phyloP scores from a whole-genome alignment of 2,888 invertebrate genomes.

The Sceliomorpha sp. region DNA sequence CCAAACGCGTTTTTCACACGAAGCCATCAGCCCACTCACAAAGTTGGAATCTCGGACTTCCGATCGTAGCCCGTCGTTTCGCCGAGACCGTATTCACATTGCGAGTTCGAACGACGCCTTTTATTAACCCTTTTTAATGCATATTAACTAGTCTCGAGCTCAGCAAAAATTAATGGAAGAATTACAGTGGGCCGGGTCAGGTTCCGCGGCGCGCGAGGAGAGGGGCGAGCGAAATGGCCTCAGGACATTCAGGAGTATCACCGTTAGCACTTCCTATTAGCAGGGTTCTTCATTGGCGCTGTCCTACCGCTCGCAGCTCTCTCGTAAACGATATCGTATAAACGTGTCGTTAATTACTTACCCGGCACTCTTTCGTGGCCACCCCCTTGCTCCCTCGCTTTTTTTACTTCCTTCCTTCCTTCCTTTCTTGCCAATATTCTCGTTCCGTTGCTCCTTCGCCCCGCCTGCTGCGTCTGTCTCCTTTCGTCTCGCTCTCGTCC shows the following conservation, averaged over 20 bases:
- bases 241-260: conserved; percentile 72
- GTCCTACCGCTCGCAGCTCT: conserved; percentile 61
- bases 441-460: conserved; percentile 35
- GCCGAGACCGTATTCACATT: conserved; percentile 26
- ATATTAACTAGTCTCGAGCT: conserved; percentile 76
- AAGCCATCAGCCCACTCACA: conserved; percentile 4
- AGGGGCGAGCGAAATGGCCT: conserved; percentile 50
- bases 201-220: conserved; percentile 27
- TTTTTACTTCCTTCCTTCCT: conserved; percentile 45
- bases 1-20: conserved; percentile 4
- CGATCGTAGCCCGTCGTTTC: conserved; percentile 29
- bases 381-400: conserved; percentile 55
- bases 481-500: conserved; percentile 40
- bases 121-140: conserved; percentile 77
- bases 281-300: conserved; percentile 73
- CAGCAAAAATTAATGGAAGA: conserved; percentile 78
- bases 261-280: conserved; percentile 77
- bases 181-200: conserved; percentile 61
- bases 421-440: conserved; percentile 45
- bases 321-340: conserved; percentile 74
- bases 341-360: conserved; percentile 76
- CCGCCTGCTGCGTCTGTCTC: conserved; percentile 28
- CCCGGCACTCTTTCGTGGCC: conserved; percentile 62
- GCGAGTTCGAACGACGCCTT: conserved; percentile 62
- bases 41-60: conserved; percentile 23